Conservation (phyloP, 2,113 vertebrate genomes). For the Pollimyrus isidori region DNA sequence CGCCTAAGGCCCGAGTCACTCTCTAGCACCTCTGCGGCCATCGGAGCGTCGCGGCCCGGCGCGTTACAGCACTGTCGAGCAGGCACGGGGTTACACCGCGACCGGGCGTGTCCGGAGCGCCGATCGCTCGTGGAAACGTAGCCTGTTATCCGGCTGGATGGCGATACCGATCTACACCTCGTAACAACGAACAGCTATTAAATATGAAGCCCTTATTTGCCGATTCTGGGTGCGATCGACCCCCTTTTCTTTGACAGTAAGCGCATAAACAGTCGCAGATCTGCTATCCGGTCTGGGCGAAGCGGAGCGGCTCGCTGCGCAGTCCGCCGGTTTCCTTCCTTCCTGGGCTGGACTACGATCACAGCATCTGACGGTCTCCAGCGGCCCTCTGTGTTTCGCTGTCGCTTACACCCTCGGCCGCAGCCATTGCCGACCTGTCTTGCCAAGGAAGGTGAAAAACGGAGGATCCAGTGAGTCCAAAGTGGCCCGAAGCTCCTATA, state of each 20-base stretch:
- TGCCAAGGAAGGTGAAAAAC: neutral
- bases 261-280: neutral
- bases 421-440: neutral
- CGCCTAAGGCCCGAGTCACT: slow-evolving; percentile 1
- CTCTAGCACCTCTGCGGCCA: slow-evolving; percentile 11
- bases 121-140: neutral
- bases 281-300: neutral
- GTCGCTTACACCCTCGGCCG: neutral
- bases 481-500: neutral
- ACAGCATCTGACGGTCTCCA: neutral
- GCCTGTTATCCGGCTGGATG: neutral
- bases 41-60: neutral
- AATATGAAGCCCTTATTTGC: neutral
- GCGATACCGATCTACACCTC: neutral
- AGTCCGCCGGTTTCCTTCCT: neutral
- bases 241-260: neutral
- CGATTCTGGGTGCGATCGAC: neutral
- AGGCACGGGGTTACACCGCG: neutral
- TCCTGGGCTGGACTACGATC: slow-evolving; percentile 2
- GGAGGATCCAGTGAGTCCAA: neutral
- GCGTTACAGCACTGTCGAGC: neutral
- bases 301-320: neutral
- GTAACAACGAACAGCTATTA: neutral
- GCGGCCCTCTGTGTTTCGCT: neutral
- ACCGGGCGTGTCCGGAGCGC: neutral